Conservation (phyloP, 1,140 invertebrate genomes). For the Dendroctonus ponderosae region DNA sequence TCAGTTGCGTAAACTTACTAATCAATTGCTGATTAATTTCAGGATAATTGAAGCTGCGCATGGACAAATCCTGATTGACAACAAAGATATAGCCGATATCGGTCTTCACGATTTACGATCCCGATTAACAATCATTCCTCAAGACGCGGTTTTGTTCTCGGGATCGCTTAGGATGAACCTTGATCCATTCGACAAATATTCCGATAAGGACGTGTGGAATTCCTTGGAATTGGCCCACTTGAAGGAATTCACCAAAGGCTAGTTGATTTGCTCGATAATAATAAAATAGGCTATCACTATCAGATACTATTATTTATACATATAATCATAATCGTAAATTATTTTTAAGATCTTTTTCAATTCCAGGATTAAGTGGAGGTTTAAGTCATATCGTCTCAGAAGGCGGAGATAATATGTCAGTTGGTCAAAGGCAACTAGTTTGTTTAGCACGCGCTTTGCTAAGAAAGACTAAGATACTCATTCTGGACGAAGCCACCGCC, state of each 20-base stretch:
- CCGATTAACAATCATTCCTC: constrained; percentile 87
- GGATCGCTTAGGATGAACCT: constrained; percentile 64
- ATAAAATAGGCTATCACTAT: neutral
- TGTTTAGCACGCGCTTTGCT: constrained; percentile 85
- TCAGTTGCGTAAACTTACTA: neutral
- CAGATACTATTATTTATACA: too few relatives aligned
- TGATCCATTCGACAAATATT: constrained; percentile 78
- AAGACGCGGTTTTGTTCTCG: constrained; percentile 78
- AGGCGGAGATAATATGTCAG: constrained; percentile 86
- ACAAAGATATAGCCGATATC: constrained; percentile 77
- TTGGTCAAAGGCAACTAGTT: constrained; percentile 86
- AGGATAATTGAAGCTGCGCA: constrained; percentile 84
- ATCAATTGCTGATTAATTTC: constrained; percentile 56
- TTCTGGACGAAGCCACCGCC: constrained; percentile 91
- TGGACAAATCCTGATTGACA: constrained; percentile 87
- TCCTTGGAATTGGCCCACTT: constrained; percentile 75
- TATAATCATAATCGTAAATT: too few relatives aligned
- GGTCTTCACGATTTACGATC: constrained; percentile 87
- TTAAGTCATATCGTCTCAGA: constrained; percentile 53
- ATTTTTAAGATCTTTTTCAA: neutral
- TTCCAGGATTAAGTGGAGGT: constrained; percentile 17
- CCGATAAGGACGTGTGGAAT: constrained; percentile 78
- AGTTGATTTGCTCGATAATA: neutral
- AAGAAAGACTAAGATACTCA: constrained; percentile 85
- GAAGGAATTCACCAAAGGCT: constrained; percentile 71